These are phyloP conservation scores for Melanostigma gelatinosum DNA, from an alignment of 2,113 vertebrate species.

Conservation along the genomic window DNA sequence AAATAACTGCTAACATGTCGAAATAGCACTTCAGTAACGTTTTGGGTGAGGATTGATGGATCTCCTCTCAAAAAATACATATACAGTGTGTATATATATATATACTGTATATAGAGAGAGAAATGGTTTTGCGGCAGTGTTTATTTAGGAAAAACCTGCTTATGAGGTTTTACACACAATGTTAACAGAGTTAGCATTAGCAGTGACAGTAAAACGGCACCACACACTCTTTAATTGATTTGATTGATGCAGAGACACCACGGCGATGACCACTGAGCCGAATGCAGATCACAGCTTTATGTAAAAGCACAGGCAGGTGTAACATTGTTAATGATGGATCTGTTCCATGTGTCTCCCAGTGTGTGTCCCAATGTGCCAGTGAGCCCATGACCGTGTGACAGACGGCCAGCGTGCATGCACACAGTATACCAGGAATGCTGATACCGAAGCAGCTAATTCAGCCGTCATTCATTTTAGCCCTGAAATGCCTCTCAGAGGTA, in stretches of 20 bases:
- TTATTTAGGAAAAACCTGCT: neutral
- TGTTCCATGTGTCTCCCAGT: slow-evolving; percentile 5
- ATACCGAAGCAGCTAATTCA: slow-evolving; percentile 7
- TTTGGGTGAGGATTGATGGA: neutral
- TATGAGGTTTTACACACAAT: neutral
- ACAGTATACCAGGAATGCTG: neutral
- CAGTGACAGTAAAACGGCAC: neutral
- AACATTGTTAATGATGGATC: neutral
- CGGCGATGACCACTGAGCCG: neutral
- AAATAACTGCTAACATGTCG: neutral
- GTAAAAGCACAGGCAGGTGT: neutral
- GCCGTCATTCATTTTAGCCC: slow-evolving; percentile 22
- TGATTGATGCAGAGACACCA: neutral
- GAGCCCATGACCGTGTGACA: slow-evolving; percentile 10
- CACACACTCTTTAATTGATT: neutral
- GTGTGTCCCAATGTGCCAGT: neutral
- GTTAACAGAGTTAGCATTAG: neutral
- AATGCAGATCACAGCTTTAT: slow-evolving; percentile 3
- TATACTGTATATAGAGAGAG: neutral
- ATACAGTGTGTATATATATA: no score
- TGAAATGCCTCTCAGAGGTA: slow-evolving; percentile 9
- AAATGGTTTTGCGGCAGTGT: neutral
- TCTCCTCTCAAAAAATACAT: neutral
- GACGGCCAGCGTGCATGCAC: neutral
- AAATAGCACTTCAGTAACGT: neutral